Percentiles rank a stretch among this genome's conserved stretches.
Conservation (phyloP, 1,140 invertebrate species). For the Cephus cinctus region DNA sequence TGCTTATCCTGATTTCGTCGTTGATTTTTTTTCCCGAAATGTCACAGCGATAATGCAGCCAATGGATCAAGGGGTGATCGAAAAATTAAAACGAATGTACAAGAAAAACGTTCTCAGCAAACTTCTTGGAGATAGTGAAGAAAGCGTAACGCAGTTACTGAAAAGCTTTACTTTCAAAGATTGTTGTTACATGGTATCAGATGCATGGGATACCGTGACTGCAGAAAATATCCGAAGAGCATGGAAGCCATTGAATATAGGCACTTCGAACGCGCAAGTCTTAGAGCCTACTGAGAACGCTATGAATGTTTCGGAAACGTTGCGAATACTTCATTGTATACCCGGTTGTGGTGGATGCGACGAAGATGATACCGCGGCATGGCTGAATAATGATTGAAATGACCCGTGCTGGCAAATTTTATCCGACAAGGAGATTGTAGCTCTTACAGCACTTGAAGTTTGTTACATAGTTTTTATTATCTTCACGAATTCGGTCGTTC, state of each 20-base stretch:
- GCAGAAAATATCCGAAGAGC: conserved; percentile 11
- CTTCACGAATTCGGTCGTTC: background rate
- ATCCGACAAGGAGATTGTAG: conserved; percentile 8
- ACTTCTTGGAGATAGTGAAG: conserved; percentile 8
- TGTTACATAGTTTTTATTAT: conserved; percentile 9
- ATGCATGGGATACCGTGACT: conserved; percentile 11
- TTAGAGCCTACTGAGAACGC: conserved; percentile 5
- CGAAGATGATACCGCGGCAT: conserved; percentile 9
- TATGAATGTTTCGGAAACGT: conserved; percentile 10
- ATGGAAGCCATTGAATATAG: conserved; percentile 11
- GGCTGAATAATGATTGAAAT: conserved; percentile 8
- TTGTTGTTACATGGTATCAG: conserved; percentile 10
- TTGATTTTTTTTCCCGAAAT: conserved; percentile 37
- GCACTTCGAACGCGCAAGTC: background rate
- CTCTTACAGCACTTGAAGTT: conserved; percentile 5
- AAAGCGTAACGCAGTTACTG: conserved; percentile 5
- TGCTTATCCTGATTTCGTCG: conserved; percentile 8
- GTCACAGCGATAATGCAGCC: conserved; percentile 42
- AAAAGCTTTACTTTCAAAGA: conserved; percentile 12
- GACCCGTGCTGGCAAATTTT: conserved; percentile 12
- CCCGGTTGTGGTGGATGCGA: conserved; percentile 9
- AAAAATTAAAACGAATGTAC: conserved; percentile 23
- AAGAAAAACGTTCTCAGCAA: conserved; percentile 9
- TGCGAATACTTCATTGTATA: conserved; percentile 8
- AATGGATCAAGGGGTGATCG: conserved; percentile 47